Evolutionary conservation across 2,888 invertebrate species (phyloP).

Genomic region (Tachina fera): DNA sequence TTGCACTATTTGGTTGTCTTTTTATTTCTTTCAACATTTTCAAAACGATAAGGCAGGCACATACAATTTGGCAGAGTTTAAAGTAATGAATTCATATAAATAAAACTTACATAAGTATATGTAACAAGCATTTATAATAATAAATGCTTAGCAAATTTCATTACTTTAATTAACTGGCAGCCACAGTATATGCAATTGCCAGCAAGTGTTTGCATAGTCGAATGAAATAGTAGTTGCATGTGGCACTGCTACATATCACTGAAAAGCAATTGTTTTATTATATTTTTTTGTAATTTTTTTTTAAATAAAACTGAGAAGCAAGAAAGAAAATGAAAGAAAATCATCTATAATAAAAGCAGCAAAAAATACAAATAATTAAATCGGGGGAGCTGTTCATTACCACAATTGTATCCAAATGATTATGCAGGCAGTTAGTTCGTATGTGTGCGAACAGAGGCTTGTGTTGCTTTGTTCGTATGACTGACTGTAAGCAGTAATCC

Average conservation of each 20-base stretch:
- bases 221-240: conserved; percentile 25
- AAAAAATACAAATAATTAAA: conserved; percentile 39
- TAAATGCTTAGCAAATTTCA: neutral
- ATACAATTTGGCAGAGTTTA: neutral
- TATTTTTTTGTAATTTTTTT: neutral
- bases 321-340: conserved; percentile 29
- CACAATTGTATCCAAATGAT: conserved; percentile 14
- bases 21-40: conserved; percentile 2
- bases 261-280: conserved; percentile 20
- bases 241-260: conserved; percentile 48
- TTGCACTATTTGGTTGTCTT: neutral
- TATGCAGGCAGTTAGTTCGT: conserved; percentile 40
- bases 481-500: too few species aligned
- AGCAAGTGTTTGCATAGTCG: conserved; percentile 13
- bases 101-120: neutral
- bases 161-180: conserved; percentile 9
- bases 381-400: conserved; percentile 25
- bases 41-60: neutral
- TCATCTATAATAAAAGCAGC: conserved; percentile 36
- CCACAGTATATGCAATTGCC: conserved; percentile 4
- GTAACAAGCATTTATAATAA: neutral
- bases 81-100: conserved; percentile 12
- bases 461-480: neutral
- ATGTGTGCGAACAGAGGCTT: neutral
- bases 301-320: conserved; percentile 35